These are phyloP conservation scores for Ptychadena robeensis DNA, from an alignment of 2,797 vertebrate species.

Conservation along the genomic window DNA sequence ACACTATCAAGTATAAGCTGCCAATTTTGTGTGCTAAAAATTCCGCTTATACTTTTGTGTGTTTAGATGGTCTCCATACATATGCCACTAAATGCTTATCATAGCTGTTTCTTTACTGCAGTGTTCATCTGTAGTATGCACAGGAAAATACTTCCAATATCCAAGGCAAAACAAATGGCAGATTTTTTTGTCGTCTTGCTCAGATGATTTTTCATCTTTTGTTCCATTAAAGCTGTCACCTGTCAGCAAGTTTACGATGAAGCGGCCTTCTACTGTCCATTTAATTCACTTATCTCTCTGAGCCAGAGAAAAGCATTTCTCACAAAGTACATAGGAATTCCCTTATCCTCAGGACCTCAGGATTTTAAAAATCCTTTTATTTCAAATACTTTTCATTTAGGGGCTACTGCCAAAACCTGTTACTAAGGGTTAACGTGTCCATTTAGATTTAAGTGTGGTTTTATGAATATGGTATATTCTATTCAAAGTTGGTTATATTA, in stretches of 20 bases:
- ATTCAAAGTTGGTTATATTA: too few relatives aligned
- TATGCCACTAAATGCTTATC: not conserved
- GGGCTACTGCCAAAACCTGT: not conserved
- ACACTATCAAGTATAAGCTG: too few relatives aligned
- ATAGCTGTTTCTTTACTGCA: not conserved
- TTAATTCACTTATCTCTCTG: constrained; percentile 54
- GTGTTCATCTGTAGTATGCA: too few relatives aligned
- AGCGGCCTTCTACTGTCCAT: constrained; percentile 45
- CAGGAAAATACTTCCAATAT: constrained; percentile 10
- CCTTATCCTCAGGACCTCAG: constrained; percentile 13
- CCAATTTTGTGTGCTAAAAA: too few relatives aligned
- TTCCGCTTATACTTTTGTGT: not conserved
- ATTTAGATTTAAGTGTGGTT: not conserved
- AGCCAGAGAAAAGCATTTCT: constrained; percentile 47
- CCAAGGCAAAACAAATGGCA: constrained; percentile 14
- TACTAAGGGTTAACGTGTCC: not conserved
- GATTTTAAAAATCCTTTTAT: constrained; percentile 20
- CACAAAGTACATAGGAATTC: constrained; percentile 46
- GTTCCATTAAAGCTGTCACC: constrained; percentile 49
- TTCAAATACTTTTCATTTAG: constrained; percentile 3
- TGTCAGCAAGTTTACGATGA: constrained; percentile 52
- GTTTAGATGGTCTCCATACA: not conserved
- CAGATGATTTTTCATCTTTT: constrained; percentile 38
- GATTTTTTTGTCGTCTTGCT: constrained; percentile 29
- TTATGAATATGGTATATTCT: not conserved